Evolutionary conservation across 2,113 vertebrate species (phyloP).

Genomic region (Ictalurus punctatus): DNA sequence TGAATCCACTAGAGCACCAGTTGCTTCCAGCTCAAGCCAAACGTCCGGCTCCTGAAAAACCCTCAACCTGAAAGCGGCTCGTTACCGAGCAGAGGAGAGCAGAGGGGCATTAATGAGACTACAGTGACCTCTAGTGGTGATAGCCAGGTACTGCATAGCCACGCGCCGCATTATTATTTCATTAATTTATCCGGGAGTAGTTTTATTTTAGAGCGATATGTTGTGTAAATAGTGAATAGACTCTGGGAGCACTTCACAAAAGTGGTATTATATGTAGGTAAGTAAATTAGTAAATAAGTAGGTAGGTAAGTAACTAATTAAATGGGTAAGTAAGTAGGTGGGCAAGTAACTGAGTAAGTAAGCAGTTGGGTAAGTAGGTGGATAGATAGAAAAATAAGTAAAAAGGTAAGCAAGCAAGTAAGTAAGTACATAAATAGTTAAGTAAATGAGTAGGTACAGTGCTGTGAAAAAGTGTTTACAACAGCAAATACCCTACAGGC

Average conservation of each 20-base stretch:
- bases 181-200: background rate
- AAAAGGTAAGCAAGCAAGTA: background rate
- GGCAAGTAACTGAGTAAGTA: background rate
- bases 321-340: background rate
- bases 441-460: background rate
- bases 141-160: background rate
- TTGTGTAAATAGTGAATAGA: background rate
- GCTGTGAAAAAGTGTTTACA: too few species aligned
- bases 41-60: slow-evolving; percentile 22
- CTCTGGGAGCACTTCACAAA: background rate
- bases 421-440: background rate
- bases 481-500: too few species aligned
- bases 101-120: background rate
- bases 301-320: background rate
- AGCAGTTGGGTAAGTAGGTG: too few species aligned
- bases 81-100: slow-evolving; percentile 9
- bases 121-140: slow-evolving; percentile 50
- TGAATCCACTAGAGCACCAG: slow-evolving; percentile 45
- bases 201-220: background rate
- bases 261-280: background rate
- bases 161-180: background rate
- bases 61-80: slow-evolving; percentile 7
- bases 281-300: background rate
- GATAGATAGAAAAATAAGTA: background rate
- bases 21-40: slow-evolving; percentile 36